A percentile compares a stretch with the other conserved stretches of the same genome.
These are phyloP conservation scores for Tinea trinotella DNA, from an alignment of 2,888 invertebrate genomes.

Conservation along the genomic window DNA sequence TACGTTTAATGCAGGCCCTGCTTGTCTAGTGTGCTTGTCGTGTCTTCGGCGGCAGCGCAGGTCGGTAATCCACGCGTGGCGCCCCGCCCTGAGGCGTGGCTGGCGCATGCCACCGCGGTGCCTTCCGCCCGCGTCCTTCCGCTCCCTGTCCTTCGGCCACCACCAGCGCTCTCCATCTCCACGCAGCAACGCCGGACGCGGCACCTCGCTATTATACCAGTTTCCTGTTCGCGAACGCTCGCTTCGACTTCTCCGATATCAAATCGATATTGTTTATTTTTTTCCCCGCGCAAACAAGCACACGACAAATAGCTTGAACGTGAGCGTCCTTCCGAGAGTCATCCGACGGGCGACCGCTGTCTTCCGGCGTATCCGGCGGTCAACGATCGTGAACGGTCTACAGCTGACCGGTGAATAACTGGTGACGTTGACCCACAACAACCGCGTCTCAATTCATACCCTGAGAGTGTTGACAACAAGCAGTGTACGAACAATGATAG, in stretches of 20 bases:
- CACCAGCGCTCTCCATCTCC: constrained; percentile 27
- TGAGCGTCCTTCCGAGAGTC: constrained; percentile 26
- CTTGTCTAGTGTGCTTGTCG: background rate
- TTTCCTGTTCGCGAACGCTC: constrained; percentile 68
- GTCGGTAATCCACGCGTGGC: constrained; percentile 36
- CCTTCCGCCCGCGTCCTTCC: constrained; percentile 23
- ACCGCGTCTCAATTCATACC: background rate
- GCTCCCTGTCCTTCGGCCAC: constrained; percentile 31
- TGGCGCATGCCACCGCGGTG: constrained; percentile 19
- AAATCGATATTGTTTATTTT: constrained; percentile 70
- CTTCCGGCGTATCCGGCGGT: constrained; percentile 25
- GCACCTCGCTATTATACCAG: constrained; percentile 64
- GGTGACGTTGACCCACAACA: background rate
- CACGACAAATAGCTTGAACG: constrained; percentile 44
- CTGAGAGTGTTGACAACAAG: background rate
- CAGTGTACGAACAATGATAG: background rate
- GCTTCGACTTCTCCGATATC: constrained; percentile 52
- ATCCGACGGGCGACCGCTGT: constrained; percentile 29
- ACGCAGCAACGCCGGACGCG: constrained; percentile 36
- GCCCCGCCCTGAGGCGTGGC: constrained; percentile 38
- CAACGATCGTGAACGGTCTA: background rate
- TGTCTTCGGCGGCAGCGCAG: constrained; percentile 10
- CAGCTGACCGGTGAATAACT: background rate
- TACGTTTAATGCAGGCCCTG: background rate
- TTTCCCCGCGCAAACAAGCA: constrained; percentile 54